Conservation (phyloP, 1,140 invertebrate genomes). For the Drosophila kepulauana region DNA sequence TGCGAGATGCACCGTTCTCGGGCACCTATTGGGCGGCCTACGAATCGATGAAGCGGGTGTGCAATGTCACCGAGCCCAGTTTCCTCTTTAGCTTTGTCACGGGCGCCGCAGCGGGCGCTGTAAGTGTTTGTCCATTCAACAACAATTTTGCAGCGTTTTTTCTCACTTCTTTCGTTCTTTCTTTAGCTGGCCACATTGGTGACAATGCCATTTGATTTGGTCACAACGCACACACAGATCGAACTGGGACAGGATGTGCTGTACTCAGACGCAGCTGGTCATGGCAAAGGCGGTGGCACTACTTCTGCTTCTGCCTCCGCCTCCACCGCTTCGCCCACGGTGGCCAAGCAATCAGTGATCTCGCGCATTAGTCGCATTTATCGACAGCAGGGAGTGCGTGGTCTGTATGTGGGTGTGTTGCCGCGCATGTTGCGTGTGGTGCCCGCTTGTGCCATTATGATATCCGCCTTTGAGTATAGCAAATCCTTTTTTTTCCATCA, state of each 20-base stretch:
- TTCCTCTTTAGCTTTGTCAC: constrained; percentile 93
- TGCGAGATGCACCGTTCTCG: constrained; percentile 98
- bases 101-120: constrained; percentile 94
- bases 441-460: constrained; percentile 99
- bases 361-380: constrained; percentile 88
- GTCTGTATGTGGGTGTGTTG: constrained; percentile 92
- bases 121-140: constrained; percentile 86
- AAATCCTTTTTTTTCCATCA: constrained; percentile 93
- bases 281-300: background rate
- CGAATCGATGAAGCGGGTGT: constrained; percentile 92
- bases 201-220: constrained; percentile 98
- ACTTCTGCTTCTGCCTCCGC: too few species aligned
- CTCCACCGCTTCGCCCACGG: too few species aligned
- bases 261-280: constrained; percentile 87
- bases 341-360: constrained; percentile 78
- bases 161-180: constrained; percentile 31
- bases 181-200: constrained; percentile 93
- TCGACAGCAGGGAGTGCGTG: constrained; percentile 88
- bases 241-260: constrained; percentile 96
- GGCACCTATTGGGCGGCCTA: constrained; percentile 98
- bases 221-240: constrained; percentile 99
- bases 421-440: constrained; percentile 97
- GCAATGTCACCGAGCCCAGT: constrained; percentile 87
- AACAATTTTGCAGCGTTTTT: background rate
- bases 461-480: constrained; percentile 97